Conservation (phyloP, 2,797 vertebrate genomes). For the Glyptemys insculpta region DNA sequence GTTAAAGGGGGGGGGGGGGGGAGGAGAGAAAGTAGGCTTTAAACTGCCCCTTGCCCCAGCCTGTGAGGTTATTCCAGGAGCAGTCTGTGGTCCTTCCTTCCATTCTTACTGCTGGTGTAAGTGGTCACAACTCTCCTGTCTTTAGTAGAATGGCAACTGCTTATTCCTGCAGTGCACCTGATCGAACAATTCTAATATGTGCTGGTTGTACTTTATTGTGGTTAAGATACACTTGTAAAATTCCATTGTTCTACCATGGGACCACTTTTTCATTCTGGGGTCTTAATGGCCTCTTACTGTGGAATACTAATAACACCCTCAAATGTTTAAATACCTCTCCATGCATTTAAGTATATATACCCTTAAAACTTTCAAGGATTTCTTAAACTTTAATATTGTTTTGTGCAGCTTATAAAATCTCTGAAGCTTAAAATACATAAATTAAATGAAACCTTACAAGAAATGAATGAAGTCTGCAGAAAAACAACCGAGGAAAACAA, state of each 20-base stretch:
- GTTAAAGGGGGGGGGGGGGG: not conserved
- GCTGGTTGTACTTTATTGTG: not conserved
- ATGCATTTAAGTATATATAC: not conserved
- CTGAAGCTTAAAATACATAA: constrained; percentile 77
- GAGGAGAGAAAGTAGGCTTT: not conserved
- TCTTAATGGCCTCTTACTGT: not conserved
- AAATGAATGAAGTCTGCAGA: constrained; percentile 64
- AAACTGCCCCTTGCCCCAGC: not conserved
- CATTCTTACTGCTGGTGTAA: not conserved
- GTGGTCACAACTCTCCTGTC: not conserved
- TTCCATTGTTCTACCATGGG: not conserved
- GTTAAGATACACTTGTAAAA: not conserved
- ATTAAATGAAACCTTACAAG: constrained; percentile 68
- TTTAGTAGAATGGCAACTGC: not conserved
- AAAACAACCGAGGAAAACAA: constrained; percentile 75
- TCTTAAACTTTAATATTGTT: not conserved
- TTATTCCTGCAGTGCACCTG: not conserved
- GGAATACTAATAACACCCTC: not conserved
- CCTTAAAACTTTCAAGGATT: not conserved
- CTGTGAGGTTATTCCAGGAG: not conserved
- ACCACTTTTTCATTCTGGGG: not conserved
- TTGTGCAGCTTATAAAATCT: constrained; percentile 75
- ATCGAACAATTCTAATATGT: not conserved
- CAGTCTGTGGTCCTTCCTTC: not conserved
- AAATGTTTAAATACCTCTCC: not conserved